Evolutionary conservation across 2,797 vertebrate species (phyloP), one percentile per base, ranked within the genome.

Genomic region (Sebastolobus altivelis): DNA sequence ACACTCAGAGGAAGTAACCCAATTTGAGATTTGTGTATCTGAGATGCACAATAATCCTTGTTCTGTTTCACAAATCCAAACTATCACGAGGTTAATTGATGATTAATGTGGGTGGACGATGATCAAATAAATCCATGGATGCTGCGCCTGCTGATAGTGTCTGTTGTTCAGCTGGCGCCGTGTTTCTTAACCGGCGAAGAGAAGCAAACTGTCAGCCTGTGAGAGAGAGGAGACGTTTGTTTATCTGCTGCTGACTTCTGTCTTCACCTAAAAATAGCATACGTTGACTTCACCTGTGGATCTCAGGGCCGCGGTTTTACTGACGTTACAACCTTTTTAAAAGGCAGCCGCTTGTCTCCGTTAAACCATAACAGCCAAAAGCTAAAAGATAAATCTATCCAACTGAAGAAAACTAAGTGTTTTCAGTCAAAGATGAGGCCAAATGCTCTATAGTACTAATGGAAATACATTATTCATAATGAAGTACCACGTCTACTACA

Each of bases 1-100:
- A 56, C 60, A 13, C 54, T n/a, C 25, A 59, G 9, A 82, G 67
- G 73, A 72, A 77, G 25, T 73, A 84, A 85, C 83, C 87, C 77
- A 73, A 20, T 84, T 90, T 62, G 52, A 68, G 60, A 77, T 14
- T 14, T 27, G 27, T 10, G 13, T 9, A 38, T 77, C 59, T 27
- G 33, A 80, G 59, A 75, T 8, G 49, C 58, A 54, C 46, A 52
- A 37, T 43, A 54, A 79, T 78, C 75, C 71, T 75, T 8, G 4
- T 65, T 84, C 77, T 58, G 65, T 73, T 72, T 81, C 63, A 62
- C 31, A 20, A 85, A 73, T 67, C 71, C 37, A 31, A 59, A 55
- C 43, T 12, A 12, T 61, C 25, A 35, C 38, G 22, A 69, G 60
- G 29, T 27, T 61, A 73, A 79, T 56, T 76, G 52, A 52, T 58